These are phyloP conservation scores for Pocillopora verrucosa DNA, from an alignment of 64 coral and sea anemone genomes.

Conservation along the genomic window DNA sequence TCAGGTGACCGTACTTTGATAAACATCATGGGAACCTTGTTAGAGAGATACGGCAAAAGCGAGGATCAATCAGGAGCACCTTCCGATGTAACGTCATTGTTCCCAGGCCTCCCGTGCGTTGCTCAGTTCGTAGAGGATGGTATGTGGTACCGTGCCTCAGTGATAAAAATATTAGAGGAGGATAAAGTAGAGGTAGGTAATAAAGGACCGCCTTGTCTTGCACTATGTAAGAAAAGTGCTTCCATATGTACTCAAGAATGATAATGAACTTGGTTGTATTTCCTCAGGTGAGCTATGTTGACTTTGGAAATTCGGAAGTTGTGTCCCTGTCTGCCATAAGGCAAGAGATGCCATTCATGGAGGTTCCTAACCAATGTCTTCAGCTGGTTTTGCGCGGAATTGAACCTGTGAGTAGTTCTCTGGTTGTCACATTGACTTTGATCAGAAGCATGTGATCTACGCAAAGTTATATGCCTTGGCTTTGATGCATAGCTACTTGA, in stretches of 20 bases:
- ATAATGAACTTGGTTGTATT: neutral
- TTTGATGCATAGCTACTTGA: no score
- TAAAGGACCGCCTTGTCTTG: no score
- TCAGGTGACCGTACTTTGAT: constrained; percentile 71
- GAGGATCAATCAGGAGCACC: constrained; percentile 27
- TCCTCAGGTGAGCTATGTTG: constrained; percentile 82
- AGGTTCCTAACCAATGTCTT: constrained; percentile 74
- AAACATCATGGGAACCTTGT: constrained; percentile 59
- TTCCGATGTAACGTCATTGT: constrained; percentile 23
- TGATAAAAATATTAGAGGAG: constrained; percentile 22
- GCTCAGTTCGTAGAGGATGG: constrained; percentile 83
- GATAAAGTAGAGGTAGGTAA: constrained; percentile 83
- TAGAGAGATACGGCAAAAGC: constrained; percentile 39
- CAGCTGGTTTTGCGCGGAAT: constrained; percentile 71
- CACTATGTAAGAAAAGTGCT: neutral
- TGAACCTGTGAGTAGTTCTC: constrained; percentile 53
- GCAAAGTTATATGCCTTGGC: no score
- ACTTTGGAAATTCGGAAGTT: constrained; percentile 87
- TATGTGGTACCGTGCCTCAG: constrained; percentile 76
- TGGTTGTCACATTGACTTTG: no score
- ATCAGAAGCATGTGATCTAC: neutral
- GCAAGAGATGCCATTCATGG: constrained; percentile 57
- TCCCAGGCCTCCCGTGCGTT: constrained; percentile 61
- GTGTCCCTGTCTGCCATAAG: constrained; percentile 58
- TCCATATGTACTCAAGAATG: neutral